These are phyloP conservation scores for Megalops cyprinoides DNA, from an alignment of 2,797 vertebrate genomes.

Conservation along the genomic window DNA sequence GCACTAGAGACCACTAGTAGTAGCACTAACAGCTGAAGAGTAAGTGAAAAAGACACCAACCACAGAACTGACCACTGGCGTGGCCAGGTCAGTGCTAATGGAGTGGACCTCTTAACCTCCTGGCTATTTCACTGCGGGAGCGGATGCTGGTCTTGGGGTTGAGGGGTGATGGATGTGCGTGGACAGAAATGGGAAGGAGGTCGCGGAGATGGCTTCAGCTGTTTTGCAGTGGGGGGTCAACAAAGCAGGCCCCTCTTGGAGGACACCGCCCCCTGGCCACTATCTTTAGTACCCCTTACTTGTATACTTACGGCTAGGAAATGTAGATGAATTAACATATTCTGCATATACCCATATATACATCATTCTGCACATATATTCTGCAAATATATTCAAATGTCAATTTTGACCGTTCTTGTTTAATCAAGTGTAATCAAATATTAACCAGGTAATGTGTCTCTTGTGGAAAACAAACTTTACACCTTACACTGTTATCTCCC, in stretches of 20 bases:
- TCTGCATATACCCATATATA: no score
- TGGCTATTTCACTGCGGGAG: conserved; percentile 68
- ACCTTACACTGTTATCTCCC: no score
- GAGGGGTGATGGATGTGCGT: conserved; percentile 31
- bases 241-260: not conserved
- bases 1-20: not conserved
- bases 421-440: no score
- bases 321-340: no score
- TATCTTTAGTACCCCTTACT: no score
- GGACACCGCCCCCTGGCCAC: no score
- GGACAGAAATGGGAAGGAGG: not conserved
- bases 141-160: conserved; percentile 32
- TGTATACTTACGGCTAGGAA: no score
- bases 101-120: conserved; percentile 67
- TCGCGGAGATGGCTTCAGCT: conserved; percentile 6
- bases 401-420: no score
- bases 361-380: no score
- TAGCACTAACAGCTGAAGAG: conserved; percentile 34
- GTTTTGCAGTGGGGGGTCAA: not conserved
- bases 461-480: no score
- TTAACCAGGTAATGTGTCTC: no score
- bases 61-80: conserved; percentile 62
- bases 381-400: no score
- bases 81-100: conserved; percentile 74
- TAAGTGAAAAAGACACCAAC: conserved; percentile 58